Evolutionary conservation across 2,113 vertebrate species (phyloP).

Genomic region (Elaphurus davidianus): DNA sequence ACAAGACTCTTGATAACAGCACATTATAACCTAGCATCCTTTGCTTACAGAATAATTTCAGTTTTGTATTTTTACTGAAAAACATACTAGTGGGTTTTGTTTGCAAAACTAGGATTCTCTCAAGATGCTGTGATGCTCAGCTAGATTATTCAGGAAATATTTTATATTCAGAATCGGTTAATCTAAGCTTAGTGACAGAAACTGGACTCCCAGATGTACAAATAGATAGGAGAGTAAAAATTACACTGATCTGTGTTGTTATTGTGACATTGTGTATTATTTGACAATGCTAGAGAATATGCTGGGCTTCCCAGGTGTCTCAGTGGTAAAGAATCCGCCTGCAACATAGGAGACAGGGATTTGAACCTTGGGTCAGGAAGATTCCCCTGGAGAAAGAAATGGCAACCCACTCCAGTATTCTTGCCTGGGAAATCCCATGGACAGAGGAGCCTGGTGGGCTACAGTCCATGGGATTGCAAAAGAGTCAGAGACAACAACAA

Average conservation of each 20-base stretch:
- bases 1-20: slow-evolving; percentile 31
- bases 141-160: background rate
- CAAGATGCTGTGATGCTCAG: background rate
- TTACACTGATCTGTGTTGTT: background rate
- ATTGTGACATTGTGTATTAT: background rate
- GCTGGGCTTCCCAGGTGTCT: background rate
- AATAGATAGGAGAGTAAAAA: background rate
- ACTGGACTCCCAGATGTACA: background rate
- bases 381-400: background rate
- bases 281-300: background rate
- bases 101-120: background rate
- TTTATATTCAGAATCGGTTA: background rate
- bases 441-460: background rate
- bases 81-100: background rate
- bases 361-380: background rate
- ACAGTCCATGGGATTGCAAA: background rate
- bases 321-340: background rate
- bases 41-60: background rate
- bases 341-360: background rate
- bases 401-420: background rate
- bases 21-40: background rate
- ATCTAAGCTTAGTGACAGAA: background rate
- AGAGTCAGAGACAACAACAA: background rate
- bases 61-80: background rate
- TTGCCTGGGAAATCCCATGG: background rate